Percentiles rank a stretch among this genome's conserved stretches.
phyloP scores from a whole-genome alignment of 2,888 invertebrate species.

The Brachynemurus nebulosus region DNA sequence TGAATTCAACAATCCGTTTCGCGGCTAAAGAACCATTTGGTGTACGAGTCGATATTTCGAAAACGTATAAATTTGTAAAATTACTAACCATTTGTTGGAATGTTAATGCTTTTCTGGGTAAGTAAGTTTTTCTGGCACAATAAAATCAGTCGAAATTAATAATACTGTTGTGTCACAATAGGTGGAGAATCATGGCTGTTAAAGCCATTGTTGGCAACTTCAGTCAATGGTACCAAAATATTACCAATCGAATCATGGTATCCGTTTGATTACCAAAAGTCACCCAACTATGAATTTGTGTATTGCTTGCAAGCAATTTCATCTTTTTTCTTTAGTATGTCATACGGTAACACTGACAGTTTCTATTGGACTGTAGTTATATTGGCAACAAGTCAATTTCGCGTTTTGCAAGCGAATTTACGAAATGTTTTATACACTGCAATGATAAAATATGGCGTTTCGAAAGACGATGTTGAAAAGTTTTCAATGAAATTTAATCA shows the following conservation, averaged over 20 bases:
- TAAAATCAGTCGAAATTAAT: not conserved
- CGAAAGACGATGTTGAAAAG: conserved; percentile 7
- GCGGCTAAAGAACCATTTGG: no score
- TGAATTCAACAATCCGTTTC: conserved; percentile 1
- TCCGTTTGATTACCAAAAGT: conserved; percentile 11
- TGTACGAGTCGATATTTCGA: no score
- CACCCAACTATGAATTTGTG: conserved; percentile 11
- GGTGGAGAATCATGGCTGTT: not conserved
- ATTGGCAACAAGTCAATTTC: conserved; percentile 3
- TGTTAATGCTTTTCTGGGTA: not conserved
- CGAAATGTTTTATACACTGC: conserved; percentile 13
- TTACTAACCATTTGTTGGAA: conserved; percentile 3
- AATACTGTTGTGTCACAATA: not conserved
- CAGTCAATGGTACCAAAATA: not conserved
- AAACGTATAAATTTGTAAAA: not conserved
- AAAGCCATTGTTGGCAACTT: not conserved
- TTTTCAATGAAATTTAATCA: conserved; percentile 3
- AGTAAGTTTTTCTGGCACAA: no score
- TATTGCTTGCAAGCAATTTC: conserved; percentile 12
- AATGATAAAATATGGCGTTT: conserved; percentile 10
- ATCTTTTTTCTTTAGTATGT: conserved; percentile 12
- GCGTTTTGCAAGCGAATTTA: conserved; percentile 10
- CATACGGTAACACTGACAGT: conserved; percentile 15
- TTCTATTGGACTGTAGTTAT: conserved; percentile 11
- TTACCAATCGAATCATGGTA: conserved; percentile 13